Evolutionary conservation across 2,888 invertebrate species (phyloP), one percentile per base, ranked within the genome.

Genomic region (Megalurothrips usitatus): DNA sequence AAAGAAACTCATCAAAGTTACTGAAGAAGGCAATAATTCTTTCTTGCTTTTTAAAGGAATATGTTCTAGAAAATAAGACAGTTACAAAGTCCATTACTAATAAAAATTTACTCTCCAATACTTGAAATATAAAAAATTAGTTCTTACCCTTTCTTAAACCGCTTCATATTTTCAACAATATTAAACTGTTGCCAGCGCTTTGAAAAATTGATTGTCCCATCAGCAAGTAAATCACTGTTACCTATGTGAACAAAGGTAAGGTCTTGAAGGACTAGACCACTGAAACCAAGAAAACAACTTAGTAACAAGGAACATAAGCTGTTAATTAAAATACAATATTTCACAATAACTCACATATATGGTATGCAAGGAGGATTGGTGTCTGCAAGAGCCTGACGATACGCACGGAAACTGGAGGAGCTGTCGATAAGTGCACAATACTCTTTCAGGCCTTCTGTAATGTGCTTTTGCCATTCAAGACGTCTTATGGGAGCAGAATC

Each of bases 121-220:
- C 34, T 43, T 17, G n/a, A 78, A 47, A 1, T n/a, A 17, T 43
- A 43, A 43, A 6, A 43, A 43, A 43, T 43, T 43, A 43, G 2
- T 43, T 90, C 91, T 89, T 88, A 98, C 98, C 96, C 96, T 90
- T 96, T 96, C 86, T 97, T 97, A 88, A 99, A 98, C 87, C 97
- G 92, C 87, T 97, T 95, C 96, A 99, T 97, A 87, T 97, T 98
- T 87, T 98, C 98, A 86, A 99, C 94, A 84, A 99, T 98, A 86
- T 97, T 95, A 87, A 96, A 98, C 88, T 99, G 98, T 87, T 99
- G 98, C 98, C 98, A 99, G 84, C 99, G 90, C 89, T 99, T 99
- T 17, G 97, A 96, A 88, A 99, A 99, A 87, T 98, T 98, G 81
- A 98, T 94, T 83, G 91, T 91, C 82, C 95, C 95, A 85, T 97